A percentile compares a stretch with the other conserved stretches of the same genome.
Evolutionary conservation across 2,113 vertebrate genomes (phyloP).

Genomic region (Platysteira castanea): DNA sequence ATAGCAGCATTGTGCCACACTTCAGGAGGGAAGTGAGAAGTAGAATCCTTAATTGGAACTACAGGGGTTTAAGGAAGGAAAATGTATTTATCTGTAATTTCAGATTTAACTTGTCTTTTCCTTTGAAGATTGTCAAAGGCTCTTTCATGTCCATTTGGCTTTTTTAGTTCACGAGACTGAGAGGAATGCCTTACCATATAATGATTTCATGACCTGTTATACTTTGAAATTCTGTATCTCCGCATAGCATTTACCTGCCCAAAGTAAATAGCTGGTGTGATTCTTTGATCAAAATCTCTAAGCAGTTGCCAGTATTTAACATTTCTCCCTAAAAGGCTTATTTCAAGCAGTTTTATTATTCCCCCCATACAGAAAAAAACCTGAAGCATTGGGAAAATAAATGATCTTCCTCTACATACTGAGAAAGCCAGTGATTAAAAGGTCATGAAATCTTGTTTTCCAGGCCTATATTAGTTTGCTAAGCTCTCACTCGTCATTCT

Average conservation of each 20-base stretch:
- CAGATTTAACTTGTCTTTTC: neutral
- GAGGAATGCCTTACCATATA: neutral
- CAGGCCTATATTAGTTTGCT: neutral
- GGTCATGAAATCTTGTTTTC: conserved; percentile 11
- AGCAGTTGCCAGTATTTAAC: neutral
- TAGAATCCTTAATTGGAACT: neutral
- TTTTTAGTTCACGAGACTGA: neutral
- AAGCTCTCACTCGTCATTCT: neutral
- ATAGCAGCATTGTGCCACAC: neutral
- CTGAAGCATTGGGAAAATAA: neutral
- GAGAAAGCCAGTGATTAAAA: conserved; percentile 8
- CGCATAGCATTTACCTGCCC: neutral
- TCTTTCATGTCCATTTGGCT: neutral
- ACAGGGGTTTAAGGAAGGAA: neutral
- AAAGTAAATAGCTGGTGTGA: neutral
- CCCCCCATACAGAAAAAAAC: neutral
- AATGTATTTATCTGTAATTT: conserved; percentile 23
- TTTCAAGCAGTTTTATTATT: neutral
- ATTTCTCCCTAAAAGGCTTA: neutral
- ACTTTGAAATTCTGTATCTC: neutral
- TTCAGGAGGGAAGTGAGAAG: neutral
- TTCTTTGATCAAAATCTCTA: neutral
- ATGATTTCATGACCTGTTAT: neutral
- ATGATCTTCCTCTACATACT: neutral
- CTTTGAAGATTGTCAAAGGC: neutral